Conservation (phyloP, 2,888 invertebrate genomes). For the Philaethria dido region DNA sequence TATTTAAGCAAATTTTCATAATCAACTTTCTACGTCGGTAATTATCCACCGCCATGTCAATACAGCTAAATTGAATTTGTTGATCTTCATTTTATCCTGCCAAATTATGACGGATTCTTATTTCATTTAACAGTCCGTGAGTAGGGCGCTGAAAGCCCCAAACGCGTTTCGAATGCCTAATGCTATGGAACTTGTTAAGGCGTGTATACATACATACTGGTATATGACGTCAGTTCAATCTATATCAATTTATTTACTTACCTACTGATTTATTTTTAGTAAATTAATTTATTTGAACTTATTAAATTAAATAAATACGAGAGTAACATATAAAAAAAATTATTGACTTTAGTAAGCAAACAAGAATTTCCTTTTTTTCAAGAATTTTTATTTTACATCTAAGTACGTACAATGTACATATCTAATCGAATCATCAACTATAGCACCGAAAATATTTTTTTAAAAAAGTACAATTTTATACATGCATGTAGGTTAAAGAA, state of each 20-base stretch:
- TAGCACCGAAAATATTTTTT: too few relatives aligned
- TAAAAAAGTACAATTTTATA: too few relatives aligned
- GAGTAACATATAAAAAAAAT: too few relatives aligned
- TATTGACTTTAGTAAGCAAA: too few relatives aligned
- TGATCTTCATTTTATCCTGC: slow-evolving; percentile 40
- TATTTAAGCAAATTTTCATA: neutral
- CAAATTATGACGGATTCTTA: slow-evolving; percentile 63
- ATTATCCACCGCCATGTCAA: slow-evolving; percentile 35
- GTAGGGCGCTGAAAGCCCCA: slow-evolving; percentile 53
- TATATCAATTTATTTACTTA: neutral
- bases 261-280: neutral
- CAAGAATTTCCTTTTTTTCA: too few relatives aligned
- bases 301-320: too few relatives aligned
- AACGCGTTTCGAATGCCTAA: slow-evolving; percentile 63
- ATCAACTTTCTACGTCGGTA: slow-evolving; percentile 40
- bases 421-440: too few relatives aligned
- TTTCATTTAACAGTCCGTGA: slow-evolving; percentile 67
- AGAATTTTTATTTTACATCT: too few relatives aligned
- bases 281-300: neutral
- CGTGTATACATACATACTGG: slow-evolving; percentile 2
- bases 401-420: too few relatives aligned
- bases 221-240: neutral
- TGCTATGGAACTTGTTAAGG: slow-evolving; percentile 36
- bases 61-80: slow-evolving; percentile 38
- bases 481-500: too few relatives aligned